Evolutionary conservation across 2,888 invertebrate genomes (phyloP), one percentile per base, ranked within the genome.

Genomic region (Pheosia tremula): DNA sequence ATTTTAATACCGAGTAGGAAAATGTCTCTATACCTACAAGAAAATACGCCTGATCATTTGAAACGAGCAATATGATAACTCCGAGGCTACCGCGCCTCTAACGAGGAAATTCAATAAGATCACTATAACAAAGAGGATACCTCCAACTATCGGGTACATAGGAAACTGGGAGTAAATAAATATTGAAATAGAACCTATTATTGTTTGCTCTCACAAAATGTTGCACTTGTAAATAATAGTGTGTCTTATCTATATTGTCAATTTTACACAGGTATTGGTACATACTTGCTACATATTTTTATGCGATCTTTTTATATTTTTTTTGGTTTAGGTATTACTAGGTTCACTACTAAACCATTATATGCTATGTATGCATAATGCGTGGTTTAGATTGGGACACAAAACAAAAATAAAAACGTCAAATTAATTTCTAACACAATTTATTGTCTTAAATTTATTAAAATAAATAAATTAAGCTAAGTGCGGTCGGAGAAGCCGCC

Each of bases 381-480:
- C 43, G 43, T 43, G 7, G 43, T 9, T 43, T 43, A 43, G 6
- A 8, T 43, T 43, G 43, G 43, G 43, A 43, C 55, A 50, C 58
- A 57, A 57, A 37, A 47, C 49, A 57, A 53, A 62, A 57, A 39
- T 57, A 49, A 72, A 72, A 68, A 68, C 62, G 41, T 11, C 39
- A 39, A 6, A 5, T 24, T 63, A 45, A 61, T 68, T 63, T 66
- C 67, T 69, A 62, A 24, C 59, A 13, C 61, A 66, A 71, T 80
- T 80, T 81, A 80, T 72, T 80, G 58, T 67, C 77, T 78, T 81
- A 80, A 70, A 62, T 68, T 76, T 75, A 74, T 63, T 72, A 72
- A 72, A 82, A 81, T 82, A 81, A 83, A 79, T 82, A 75, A 80
- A 77, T 75, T 74, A 78, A 74, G 57, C 72, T 76, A 74, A 64